Base-by-base conservation (phyloP, 1,140 invertebrate species). In the Danaus plexippus region DNA sequence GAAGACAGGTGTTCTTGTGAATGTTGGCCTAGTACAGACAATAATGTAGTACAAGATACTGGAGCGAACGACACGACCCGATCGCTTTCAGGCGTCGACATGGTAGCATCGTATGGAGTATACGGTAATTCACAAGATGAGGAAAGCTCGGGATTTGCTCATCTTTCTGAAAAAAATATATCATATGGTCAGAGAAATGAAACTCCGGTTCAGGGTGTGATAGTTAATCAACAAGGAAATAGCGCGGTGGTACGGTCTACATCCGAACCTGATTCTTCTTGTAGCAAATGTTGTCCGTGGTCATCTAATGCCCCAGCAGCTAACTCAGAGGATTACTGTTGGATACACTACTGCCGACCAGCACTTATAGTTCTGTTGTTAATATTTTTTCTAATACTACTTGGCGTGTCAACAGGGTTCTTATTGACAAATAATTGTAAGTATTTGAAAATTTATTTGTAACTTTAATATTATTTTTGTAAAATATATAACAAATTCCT, bases 1-100 rank as follows among this genome's bases (percentile, higher is more conserved):
- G 85, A 88, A 60, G 85, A 88, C 41, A 71, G 87, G 7, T 88
- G 87, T 58, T 88, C 87, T 7, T 88, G 87, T 52, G 87, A 88
- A 64, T 88, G 87, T 59, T 88, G 87, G 87, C 87, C 87, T 46
- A 87, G 69, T 57, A 76, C 82, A 54, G 87, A 88, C 54, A 77
- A 77, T 67, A 83, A 77, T 63, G 66, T 69, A 15, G 69, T 77
- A 9, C 76, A 77, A 59, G 81, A 84, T 9, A 73, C 55, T 56
- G 61, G 64, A 13, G 75, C 64, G 0, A 80, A 81, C 52, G 77
- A 80, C 52, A 76, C 76, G 1, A 81, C 84, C 11, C 75, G 86
- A 49, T 83, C 85, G 12, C 64, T 87, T 11, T 87, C 87, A 1
- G 85, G 85, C 9, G 85, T 88, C 0, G 87, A 88, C 61, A 87